Percentiles rank a stretch among this genome's conserved stretches.
phyloP scores from a whole-genome alignment of 2,113 vertebrate genomes.

The Sapayoa aenigma region DNA sequence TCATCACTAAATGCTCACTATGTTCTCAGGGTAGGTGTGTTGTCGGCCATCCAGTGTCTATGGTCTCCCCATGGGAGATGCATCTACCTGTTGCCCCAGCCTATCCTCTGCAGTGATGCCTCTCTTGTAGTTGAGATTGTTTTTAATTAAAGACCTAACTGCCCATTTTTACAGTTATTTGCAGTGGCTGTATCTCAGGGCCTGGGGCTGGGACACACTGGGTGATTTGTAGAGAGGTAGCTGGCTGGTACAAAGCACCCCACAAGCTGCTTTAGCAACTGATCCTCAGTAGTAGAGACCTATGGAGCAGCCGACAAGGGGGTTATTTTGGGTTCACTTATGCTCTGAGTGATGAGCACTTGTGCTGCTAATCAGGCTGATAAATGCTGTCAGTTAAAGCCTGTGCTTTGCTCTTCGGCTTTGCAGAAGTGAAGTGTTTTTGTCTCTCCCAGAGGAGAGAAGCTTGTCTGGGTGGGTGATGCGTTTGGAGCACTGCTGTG shows the following conservation, averaged over 20 bases:
- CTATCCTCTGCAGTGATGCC: background rate
- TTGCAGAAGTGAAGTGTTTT: background rate
- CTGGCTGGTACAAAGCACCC: background rate
- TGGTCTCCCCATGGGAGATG: background rate
- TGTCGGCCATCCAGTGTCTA: background rate
- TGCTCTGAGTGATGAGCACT: conserved; percentile 8
- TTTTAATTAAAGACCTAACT: background rate
- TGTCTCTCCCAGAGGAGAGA: background rate
- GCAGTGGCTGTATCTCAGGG: background rate
- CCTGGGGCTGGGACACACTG: fast-evolving
- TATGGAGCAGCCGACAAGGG: background rate
- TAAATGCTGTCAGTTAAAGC: conserved; percentile 9
- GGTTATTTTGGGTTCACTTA: conserved; percentile 32
- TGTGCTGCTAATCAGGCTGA: conserved; percentile 29
- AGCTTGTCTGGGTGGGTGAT: background rate
- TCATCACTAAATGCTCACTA: background rate
- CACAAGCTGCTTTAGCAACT: background rate
- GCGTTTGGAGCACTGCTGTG: background rate
- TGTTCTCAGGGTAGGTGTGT: fast-evolving
- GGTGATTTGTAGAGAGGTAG: background rate
- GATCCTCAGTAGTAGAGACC: background rate
- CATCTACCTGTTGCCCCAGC: background rate
- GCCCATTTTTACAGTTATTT: background rate
- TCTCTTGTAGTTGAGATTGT: background rate
- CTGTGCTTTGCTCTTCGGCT: background rate